These are phyloP conservation scores for Eriosoma lanigerum DNA, from an alignment of 1,140 invertebrate genomes.

Conservation along the genomic window DNA sequence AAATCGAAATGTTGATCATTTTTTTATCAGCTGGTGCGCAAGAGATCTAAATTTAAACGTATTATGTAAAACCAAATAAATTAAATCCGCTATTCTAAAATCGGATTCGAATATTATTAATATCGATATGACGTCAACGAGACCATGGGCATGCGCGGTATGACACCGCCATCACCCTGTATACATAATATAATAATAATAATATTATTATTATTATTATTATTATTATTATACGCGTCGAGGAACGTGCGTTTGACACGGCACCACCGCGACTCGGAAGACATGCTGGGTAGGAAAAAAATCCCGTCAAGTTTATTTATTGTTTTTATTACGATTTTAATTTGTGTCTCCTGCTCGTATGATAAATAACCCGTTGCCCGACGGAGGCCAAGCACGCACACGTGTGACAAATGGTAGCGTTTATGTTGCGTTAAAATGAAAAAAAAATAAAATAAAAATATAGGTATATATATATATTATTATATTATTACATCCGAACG, in stretches of 20 bases:
- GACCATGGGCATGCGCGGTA: no score
- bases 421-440: neutral
- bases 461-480: conserved; percentile 16
- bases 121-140: no score
- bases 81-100: no score
- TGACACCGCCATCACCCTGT: no score
- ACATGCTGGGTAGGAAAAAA: conserved; percentile 21
- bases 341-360: conserved; percentile 32
- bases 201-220: neutral
- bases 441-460: no score
- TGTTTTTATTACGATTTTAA: conserved; percentile 47
- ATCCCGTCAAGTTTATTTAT: conserved; percentile 44
- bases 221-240: neutral
- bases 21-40: no score
- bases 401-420: conserved; percentile 36
- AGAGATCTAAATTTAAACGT: no score
- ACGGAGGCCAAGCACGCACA: neutral
- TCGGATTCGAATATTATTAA: no score
- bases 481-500: neutral
- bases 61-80: no score
- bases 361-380: conserved; percentile 20
- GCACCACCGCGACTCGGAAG: conserved; percentile 15
- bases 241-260: conserved; percentile 33
- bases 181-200: no score
- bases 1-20: no score